Evolutionary conservation across 1,140 invertebrate species (phyloP), one percentile per base, ranked within the genome.

Genomic region (Drosophila sproati): DNA sequence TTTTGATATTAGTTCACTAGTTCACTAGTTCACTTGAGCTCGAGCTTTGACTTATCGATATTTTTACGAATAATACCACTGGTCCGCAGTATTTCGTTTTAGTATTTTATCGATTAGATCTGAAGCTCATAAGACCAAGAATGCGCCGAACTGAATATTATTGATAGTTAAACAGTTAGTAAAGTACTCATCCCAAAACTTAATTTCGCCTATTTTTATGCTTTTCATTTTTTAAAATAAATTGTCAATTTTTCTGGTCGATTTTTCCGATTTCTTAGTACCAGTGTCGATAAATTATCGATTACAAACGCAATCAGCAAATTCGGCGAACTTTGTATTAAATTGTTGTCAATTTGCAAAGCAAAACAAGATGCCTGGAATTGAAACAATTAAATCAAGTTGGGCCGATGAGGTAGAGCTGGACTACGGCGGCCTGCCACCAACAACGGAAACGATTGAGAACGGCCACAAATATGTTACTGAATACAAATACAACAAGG

Each of bases 361-460:
- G 12, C 55, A 55, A 61, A 67, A 72, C 48, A 67, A 72, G 83
- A 88, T 88, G 83, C 83, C 83, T 47, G 83, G 83, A 39, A 80
- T 88, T 69, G 96, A 96, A 87, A 96, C 96, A 89, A 95, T 96
- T 12, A 97, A 97, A 86, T 95, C 96, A 51, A 98, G 96, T 78
- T 98, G 97, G 98, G 97, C 97, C 43, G 97, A 98, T 94, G 97
- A 98, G 91, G 97, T 98, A 3, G 98, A 98, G 92, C 95, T 97
- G 76, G 96, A 97, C 85, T 96, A 95, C 92, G 96, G 95, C 79
- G 94, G 94, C 5, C 92, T 98, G 34, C 97, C 97, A 45, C 95
- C 96, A 5, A 94, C 97, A 4, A 95, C 95, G 10, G 97, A 98
- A 93, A 95, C 96, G 2, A 95, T 96, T 80, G 96, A 98, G 89